phyloP scores from a whole-genome alignment of 2,888 invertebrate species.

The Teinopalpus imperialis region DNA sequence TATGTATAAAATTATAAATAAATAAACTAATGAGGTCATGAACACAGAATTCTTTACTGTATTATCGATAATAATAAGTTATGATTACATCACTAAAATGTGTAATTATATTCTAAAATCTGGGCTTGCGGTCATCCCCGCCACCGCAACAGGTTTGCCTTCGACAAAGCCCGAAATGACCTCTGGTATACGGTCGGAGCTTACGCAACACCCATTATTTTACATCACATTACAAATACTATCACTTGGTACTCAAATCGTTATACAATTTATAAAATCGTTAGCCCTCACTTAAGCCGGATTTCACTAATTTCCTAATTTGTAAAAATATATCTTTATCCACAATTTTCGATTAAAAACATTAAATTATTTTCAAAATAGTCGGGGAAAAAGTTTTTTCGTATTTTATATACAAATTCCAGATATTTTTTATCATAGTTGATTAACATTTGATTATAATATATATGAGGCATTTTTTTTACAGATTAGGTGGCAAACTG shows the following conservation, averaged over 20 bases:
- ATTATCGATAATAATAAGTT: not conserved
- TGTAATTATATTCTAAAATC: slow-evolving; percentile 1
- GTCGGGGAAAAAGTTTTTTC: too few relatives aligned
- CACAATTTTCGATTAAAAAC: too few relatives aligned
- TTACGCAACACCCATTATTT: slow-evolving; percentile 32
- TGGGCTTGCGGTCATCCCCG: slow-evolving; percentile 13
- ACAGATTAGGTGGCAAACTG: too few relatives aligned
- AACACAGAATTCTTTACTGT: not conserved
- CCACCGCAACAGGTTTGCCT: slow-evolving; percentile 40
- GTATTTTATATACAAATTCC: too few relatives aligned
- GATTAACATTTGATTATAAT: too few relatives aligned
- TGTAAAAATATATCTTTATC: not conserved
- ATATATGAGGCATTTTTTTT: too few relatives aligned
- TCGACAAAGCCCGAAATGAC: slow-evolving; percentile 38
- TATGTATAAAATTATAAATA: too few relatives aligned
- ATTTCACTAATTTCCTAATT: slow-evolving; percentile 18
- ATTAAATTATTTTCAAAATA: too few relatives aligned
- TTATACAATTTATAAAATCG: slow-evolving; percentile 25
- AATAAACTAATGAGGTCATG: too few relatives aligned
- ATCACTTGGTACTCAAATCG: slow-evolving; percentile 21
- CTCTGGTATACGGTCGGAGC: slow-evolving; percentile 39
- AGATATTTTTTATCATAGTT: too few relatives aligned
- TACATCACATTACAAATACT: slow-evolving; percentile 22
- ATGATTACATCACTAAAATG: slow-evolving; percentile 8
- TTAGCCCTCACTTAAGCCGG: slow-evolving; percentile 18